These are phyloP conservation scores for Platycheirus rosarum DNA, from an alignment of 2,888 invertebrate species.

Conservation along the genomic window DNA sequence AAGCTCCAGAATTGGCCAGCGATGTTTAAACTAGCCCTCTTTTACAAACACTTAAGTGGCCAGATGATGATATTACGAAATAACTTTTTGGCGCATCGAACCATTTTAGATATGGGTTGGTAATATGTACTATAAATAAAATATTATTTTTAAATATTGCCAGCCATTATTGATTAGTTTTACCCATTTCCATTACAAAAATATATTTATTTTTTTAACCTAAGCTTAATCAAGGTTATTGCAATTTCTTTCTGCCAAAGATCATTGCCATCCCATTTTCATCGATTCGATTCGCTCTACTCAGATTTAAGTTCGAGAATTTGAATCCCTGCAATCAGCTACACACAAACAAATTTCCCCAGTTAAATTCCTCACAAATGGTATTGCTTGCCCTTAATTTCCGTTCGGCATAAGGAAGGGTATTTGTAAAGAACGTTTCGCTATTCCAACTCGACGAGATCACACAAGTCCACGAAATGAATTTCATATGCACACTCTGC, in stretches of 20 bases:
- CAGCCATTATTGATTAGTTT: no score
- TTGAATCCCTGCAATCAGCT: conserved; percentile 24
- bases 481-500: neutral
- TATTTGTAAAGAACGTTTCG: conserved; percentile 30
- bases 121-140: no score
- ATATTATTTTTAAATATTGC: no score
- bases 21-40: no score
- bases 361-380: conserved; percentile 15
- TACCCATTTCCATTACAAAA: no score
- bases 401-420: conserved; percentile 28
- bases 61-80: no score
- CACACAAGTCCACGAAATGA: conserved; percentile 3
- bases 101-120: no score
- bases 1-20: no score
- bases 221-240: neutral
- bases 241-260: conserved; percentile 30
- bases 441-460: conserved; percentile 19
- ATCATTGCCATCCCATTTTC: conserved; percentile 63
- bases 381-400: conserved; percentile 43
- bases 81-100: no score
- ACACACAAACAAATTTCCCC: conserved; percentile 25
- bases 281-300: conserved; percentile 49
- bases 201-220: no score
- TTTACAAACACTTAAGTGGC: no score
- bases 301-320: neutral